Conservation (phyloP, 23 tunicate genomes). For the Trididemnum nubilum region DNA sequence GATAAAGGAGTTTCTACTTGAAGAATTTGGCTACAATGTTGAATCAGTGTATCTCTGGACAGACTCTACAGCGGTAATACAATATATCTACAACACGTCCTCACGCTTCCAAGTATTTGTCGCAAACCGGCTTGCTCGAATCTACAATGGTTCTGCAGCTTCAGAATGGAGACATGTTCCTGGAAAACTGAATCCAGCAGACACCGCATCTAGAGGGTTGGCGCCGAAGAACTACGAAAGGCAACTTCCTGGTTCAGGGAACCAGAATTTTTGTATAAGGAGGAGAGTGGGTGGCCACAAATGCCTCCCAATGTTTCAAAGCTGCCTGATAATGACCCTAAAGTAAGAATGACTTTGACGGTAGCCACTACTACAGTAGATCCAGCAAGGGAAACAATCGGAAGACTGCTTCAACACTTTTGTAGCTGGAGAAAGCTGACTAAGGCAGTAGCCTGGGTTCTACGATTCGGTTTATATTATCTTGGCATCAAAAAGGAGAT, state of each 20-base stretch:
- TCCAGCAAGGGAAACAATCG: neutral
- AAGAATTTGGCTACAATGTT: neutral
- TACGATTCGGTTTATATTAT: too few relatives aligned
- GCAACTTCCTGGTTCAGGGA: neutral
- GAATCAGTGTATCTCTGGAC: neutral
- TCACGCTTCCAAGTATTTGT: slow-evolving; percentile 12
- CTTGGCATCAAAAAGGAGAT: too few relatives aligned
- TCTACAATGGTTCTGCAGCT: neutral
- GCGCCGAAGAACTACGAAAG: neutral
- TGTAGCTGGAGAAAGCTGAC: neutral
- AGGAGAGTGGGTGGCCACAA: neutral
- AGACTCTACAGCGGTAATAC: slow-evolving; percentile 7
- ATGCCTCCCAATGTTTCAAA: neutral
- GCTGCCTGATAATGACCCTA: neutral
- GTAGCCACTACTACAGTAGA: neutral
- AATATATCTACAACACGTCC: neutral
- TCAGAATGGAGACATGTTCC: slow-evolving; percentile 11
- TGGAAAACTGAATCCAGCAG: slow-evolving; percentile 6
- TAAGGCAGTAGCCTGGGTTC: too few relatives aligned
- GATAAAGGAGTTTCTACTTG: neutral
- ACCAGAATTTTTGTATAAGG: neutral
- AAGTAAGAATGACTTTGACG: neutral
- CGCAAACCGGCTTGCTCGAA: slow-evolving; percentile 3
- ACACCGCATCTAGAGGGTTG: slow-evolving; percentile 17
- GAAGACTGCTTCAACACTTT: neutral